These are phyloP conservation scores for Ceraclea dissimilis DNA, from an alignment of 2,888 invertebrate genomes.

Conservation along the genomic window DNA sequence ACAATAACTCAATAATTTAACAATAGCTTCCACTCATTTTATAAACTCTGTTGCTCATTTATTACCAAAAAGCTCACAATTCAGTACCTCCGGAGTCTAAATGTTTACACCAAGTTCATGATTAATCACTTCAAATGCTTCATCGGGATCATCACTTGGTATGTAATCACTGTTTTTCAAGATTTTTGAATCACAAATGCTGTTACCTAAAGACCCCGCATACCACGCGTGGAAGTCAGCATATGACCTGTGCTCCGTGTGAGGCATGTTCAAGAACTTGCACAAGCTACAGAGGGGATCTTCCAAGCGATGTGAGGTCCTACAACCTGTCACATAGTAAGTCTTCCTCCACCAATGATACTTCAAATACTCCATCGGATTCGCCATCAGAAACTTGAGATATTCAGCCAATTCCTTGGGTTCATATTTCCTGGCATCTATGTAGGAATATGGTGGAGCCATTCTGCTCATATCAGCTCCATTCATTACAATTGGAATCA, in stretches of 20 bases:
- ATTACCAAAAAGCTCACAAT: too few relatives aligned
- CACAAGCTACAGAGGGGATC: too few relatives aligned
- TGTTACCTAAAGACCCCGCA: background rate
- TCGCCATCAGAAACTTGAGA: constrained; percentile 42
- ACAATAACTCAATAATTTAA: too few relatives aligned
- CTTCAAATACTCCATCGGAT: constrained; percentile 51
- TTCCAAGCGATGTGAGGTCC: too few relatives aligned
- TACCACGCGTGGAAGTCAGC: too few relatives aligned
- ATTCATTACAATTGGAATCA: constrained; percentile 53
- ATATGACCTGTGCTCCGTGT: too few relatives aligned
- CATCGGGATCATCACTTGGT: background rate
- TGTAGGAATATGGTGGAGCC: constrained; percentile 54
- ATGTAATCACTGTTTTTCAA: background rate
- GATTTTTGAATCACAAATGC: background rate
- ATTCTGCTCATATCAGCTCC: constrained; percentile 53
- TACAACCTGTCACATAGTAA: constrained; percentile 37
- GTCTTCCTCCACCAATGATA: constrained; percentile 59
- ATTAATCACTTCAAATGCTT: background rate
- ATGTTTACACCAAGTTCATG: background rate
- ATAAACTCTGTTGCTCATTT: too few relatives aligned
- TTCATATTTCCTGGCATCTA: constrained; percentile 54
- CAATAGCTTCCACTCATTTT: too few relatives aligned
- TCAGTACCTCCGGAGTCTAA: background rate
- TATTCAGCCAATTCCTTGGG: constrained; percentile 47
- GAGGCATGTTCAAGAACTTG: too few relatives aligned